phyloP scores from a whole-genome alignment of 2,888 invertebrate genomes.

The Eupithecia exiguata region DNA sequence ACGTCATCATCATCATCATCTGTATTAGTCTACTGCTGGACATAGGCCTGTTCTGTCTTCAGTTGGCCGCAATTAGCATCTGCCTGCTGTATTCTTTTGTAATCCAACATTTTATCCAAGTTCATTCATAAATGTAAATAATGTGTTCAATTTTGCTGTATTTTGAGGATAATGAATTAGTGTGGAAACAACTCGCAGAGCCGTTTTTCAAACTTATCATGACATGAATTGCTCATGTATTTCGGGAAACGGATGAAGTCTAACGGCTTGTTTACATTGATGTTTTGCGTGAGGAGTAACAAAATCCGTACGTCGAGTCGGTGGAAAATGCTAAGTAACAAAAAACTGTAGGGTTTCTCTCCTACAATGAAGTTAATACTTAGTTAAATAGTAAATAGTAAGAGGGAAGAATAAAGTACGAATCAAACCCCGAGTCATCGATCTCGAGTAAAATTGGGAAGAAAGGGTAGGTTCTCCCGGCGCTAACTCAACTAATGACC shows the following conservation, averaged over 20 bases:
- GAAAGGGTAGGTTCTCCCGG: too few relatives aligned
- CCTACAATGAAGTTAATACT: neutral
- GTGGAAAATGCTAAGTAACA: neutral
- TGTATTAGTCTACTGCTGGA: too few relatives aligned
- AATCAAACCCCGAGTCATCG: too few relatives aligned
- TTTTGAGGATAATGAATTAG: neutral
- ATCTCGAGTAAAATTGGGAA: too few relatives aligned
- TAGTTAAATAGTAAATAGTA: neutral
- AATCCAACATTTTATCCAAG: neutral
- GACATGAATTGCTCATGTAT: conserved; percentile 12
- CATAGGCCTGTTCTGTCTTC: too few relatives aligned
- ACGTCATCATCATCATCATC: too few relatives aligned
- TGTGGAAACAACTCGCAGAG: neutral
- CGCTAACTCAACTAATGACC: too few relatives aligned
- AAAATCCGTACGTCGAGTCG: neutral
- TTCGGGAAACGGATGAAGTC: neutral
- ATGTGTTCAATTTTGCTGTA: neutral
- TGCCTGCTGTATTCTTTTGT: too few relatives aligned
- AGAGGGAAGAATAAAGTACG: neutral
- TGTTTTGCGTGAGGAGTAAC: neutral
- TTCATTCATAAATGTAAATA: neutral
- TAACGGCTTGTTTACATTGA: neutral
- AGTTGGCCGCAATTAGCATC: too few relatives aligned
- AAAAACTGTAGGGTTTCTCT: neutral
- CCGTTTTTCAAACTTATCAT: conserved; percentile 29